A percentile compares a stretch with the other conserved stretches of the same genome.
Evolutionary conservation across 2,113 vertebrate species (phyloP).

Genomic region (Syrmaticus mikado): DNA sequence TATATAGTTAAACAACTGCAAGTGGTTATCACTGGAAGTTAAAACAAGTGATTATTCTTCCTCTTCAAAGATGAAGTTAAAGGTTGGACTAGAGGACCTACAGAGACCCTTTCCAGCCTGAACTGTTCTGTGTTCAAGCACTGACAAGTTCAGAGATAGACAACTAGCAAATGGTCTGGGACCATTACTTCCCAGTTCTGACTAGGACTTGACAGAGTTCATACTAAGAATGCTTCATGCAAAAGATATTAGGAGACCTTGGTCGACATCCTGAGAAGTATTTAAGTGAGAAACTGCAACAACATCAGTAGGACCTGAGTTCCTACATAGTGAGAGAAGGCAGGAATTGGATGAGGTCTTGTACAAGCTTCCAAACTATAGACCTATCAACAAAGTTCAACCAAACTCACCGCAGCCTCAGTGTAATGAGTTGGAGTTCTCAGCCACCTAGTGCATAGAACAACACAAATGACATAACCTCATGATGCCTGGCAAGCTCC

Average conservation of each 20-base stretch:
- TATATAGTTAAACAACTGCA: constrained; percentile 33
- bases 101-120: not conserved
- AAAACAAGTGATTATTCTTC: constrained; percentile 56
- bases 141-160: not conserved
- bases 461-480: not conserved
- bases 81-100: not conserved
- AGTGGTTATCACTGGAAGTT: constrained; percentile 29
- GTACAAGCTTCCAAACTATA: not conserved
- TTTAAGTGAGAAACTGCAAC: not conserved
- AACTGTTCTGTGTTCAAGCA: not conserved
- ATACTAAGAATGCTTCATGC: no score
- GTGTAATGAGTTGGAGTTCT: not conserved
- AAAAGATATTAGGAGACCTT: not conserved
- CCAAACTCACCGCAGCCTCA: not conserved
- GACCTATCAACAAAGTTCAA: not conserved
- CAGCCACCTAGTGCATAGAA: not conserved
- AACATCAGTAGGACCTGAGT: not conserved
- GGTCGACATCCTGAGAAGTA: not conserved
- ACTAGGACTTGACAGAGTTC: not conserved
- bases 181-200: not conserved
- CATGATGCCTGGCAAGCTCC: not conserved
- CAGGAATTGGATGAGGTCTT: not conserved
- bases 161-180: not conserved
- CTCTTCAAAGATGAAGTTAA: constrained; percentile 25
- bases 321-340: accelerated